These are phyloP conservation scores for Python bivittatus DNA, from an alignment of 2,113 vertebrate species.

Conservation along the genomic window DNA sequence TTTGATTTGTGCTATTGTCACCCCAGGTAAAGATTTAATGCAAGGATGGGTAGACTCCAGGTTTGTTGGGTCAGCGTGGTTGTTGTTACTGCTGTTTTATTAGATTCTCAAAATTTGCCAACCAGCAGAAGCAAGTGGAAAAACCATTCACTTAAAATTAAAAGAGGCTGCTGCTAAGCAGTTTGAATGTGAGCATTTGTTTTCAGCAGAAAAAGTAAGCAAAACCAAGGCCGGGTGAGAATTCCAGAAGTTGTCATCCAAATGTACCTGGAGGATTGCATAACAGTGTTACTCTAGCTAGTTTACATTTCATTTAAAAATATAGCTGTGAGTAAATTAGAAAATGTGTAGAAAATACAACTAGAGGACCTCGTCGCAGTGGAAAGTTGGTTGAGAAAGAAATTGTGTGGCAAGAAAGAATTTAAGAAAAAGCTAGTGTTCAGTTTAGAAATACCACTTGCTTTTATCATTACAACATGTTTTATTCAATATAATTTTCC, in stretches of 20 bases:
- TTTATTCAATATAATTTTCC: neutral
- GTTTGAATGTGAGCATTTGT: too few relatives aligned
- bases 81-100: neutral
- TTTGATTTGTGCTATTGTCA: neutral
- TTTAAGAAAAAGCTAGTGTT: neutral
- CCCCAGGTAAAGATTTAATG: neutral
- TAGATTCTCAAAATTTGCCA: neutral
- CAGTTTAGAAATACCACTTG: neutral
- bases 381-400: neutral
- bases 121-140: neutral
- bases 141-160: neutral
- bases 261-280: neutral
- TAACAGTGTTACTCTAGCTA: neutral
- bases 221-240: neutral
- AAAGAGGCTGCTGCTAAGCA: neutral
- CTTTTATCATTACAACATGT: neutral
- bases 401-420: neutral
- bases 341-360: conserved; percentile 6
- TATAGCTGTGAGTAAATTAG: neutral
- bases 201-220: neutral
- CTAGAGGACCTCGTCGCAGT: neutral
- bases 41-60: neutral
- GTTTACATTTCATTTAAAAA: neutral
- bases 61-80: neutral
- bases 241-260: neutral